Evolutionary conservation across 92 coral and sea anemone genomes (phyloP), one percentile per base, ranked within the genome.

Genomic region (Umimayanthus kanabou): DNA sequence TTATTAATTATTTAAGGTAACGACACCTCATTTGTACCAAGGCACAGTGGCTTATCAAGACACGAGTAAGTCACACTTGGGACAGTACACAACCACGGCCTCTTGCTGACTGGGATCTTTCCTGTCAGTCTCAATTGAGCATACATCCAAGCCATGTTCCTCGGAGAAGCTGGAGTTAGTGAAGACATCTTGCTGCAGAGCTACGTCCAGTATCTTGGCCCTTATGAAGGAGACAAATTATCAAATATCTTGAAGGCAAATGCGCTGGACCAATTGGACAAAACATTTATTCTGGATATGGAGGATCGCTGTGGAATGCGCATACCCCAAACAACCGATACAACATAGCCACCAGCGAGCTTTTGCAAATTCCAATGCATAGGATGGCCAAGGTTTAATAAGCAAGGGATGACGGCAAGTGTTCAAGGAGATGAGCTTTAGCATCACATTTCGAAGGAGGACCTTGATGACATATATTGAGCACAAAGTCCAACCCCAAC

Each of bases 231-330:
- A 39, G n/a, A 18, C 20, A 71, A 43, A 26, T 40, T 88, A 37
- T 28, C 53, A 70, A 20, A 61, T 25, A 81, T 88, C 70, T 78
- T 86, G 88, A 71, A 28, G 37, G n/a, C 57, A 39, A 22, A 85
- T 20, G 50, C 79, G 9, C 40, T 85, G 69, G 88, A 67, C 28
- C 30, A 45, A 85, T 33, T 57, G 25, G 89, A 87, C 74, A 78
- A 37, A 0, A 76, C 77, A 0, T 81, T 88, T 29, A 70, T 88
- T 33, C n/a, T 88, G 14, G 71, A 88, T 25, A 33, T 88, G 69
- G 87, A 88, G 73, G 90, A 88, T 33, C 50, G 90, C 65, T 70
- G n/a, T 70, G 90, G 90, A 26, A 73, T 88, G 87, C 64, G 73
- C 20, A 80, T 55, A 15, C 3, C 25, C 4, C 87, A 81, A 30